phyloP scores from a whole-genome alignment of 2,113 vertebrate genomes.

The Hirundichthys speculiger region DNA sequence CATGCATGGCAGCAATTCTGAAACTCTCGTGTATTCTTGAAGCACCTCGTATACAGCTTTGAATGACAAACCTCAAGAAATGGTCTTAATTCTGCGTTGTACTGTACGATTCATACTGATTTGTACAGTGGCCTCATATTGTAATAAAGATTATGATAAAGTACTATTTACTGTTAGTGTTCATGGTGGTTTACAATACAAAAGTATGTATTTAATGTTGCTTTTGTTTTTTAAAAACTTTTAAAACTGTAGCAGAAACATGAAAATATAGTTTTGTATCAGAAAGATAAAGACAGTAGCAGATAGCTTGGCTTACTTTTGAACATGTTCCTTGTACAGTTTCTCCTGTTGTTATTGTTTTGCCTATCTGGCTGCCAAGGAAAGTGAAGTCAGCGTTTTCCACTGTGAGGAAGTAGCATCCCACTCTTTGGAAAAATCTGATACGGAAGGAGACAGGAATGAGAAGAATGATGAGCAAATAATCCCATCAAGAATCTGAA shows the following conservation, averaged over 20 bases:
- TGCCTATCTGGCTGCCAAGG: conserved; percentile 51
- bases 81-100: conserved; percentile 79
- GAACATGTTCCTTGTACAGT: conserved; percentile 61
- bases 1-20: conserved; percentile 75
- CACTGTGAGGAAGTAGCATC: conserved; percentile 67
- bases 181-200: conserved; percentile 66
- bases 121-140: conserved; percentile 83
- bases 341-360: conserved; percentile 57
- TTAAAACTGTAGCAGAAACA: conserved; percentile 68
- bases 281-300: conserved; percentile 48
- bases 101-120: conserved; percentile 78
- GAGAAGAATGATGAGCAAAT: conserved; percentile 25
- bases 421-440: conserved; percentile 41
- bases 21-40: conserved; percentile 77
- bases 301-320: conserved; percentile 46
- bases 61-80: conserved; percentile 81
- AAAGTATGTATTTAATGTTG: conserved; percentile 62
- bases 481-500: conserved; percentile 40
- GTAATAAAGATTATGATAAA: conserved; percentile 83
- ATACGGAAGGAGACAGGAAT: conserved; percentile 23
- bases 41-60: conserved; percentile 80
- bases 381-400: conserved; percentile 61
- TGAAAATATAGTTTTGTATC: conserved; percentile 74
- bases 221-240: conserved; percentile 34
- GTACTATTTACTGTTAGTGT: conserved; percentile 73